Percentiles rank a stretch among this genome's conserved stretches.
Conservation (phyloP, 2,888 invertebrate genomes). For the Stenodema calcarata region DNA sequence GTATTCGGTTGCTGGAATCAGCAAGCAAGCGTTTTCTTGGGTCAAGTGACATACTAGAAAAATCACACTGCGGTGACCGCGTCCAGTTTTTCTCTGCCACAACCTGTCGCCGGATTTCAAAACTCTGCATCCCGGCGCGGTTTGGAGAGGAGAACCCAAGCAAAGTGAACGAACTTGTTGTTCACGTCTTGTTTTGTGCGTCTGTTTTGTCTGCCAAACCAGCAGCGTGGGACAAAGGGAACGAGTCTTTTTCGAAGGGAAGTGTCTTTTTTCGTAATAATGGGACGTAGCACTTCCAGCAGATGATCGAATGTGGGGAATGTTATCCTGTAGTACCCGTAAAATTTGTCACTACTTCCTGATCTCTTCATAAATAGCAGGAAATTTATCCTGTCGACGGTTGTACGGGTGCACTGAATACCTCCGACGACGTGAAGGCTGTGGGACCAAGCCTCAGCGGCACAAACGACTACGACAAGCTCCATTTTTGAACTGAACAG, state of each 20-base stretch:
- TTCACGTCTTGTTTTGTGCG: too few species aligned
- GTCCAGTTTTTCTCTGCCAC: too few species aligned
- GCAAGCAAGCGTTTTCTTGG: too few species aligned
- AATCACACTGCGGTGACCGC: too few species aligned
- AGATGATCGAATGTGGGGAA: neutral
- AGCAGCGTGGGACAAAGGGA: too few species aligned
- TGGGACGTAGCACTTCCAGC: neutral
- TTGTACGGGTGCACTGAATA: neutral
- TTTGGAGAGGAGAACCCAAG: conserved; percentile 88
- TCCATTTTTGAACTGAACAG: neutral
- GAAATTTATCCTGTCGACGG: neutral
- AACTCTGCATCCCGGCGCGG: too few species aligned
- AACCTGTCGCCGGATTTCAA: too few species aligned
- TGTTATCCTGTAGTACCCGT: neutral
- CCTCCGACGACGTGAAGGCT: neutral
- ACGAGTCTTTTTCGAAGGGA: too few species aligned
- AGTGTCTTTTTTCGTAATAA: neutral
- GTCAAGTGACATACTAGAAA: too few species aligned
- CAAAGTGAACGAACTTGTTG: too few species aligned
- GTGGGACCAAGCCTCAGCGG: neutral
- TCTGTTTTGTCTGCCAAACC: too few species aligned
- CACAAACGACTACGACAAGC: neutral
- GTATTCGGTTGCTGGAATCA: too few species aligned
- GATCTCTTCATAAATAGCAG: neutral
- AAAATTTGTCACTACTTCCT: neutral